A percentile compares a stretch with the other conserved stretches of the same genome.
These are phyloP conservation scores for Saturnia pavonia DNA, from an alignment of 2,888 invertebrate species.

Conservation along the genomic window DNA sequence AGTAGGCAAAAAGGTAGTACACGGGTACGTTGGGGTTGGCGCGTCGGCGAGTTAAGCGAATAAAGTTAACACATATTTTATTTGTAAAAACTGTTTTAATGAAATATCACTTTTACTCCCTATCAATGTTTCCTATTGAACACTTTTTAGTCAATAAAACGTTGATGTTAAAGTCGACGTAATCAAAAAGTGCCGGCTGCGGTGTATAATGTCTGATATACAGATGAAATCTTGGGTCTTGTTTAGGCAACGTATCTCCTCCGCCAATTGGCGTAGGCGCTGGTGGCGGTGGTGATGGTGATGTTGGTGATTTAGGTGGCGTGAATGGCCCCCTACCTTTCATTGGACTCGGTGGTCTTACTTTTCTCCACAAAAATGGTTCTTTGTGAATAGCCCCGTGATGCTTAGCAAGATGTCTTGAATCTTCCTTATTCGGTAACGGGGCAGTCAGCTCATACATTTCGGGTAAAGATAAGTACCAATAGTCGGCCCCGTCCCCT, in stretches of 20 bases:
- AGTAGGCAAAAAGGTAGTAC: too few relatives aligned
- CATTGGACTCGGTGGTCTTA: conserved; percentile 39
- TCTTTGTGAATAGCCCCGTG: conserved; percentile 62
- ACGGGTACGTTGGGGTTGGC: too few relatives aligned
- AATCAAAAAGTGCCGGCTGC: conserved; percentile 67
- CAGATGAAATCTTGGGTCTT: conserved; percentile 68
- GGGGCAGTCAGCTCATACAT: conserved; percentile 72
- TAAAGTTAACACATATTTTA: too few relatives aligned
- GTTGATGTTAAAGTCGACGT: conserved; percentile 70
- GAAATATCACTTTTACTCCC: conserved; percentile 33
- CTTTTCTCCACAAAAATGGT: conserved; percentile 70
- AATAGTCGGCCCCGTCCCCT: conserved; percentile 72
- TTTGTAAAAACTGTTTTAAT: neutral
- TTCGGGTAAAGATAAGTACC: conserved; percentile 76
- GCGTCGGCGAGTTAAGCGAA: too few relatives aligned
- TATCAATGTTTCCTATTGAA: conserved; percentile 57
- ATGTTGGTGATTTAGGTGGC: conserved; percentile 35
- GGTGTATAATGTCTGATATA: conserved; percentile 71
- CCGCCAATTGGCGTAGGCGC: conserved; percentile 45
- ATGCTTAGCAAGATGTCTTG: conserved; percentile 54
- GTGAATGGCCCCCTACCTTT: conserved; percentile 63
- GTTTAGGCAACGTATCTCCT: conserved; percentile 38
- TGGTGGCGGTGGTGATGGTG: conserved; percentile 42
- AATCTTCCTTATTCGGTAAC: conserved; percentile 37
- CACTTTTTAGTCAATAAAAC: conserved; percentile 56